Conservation (phyloP, 2,888 invertebrate species). For the Thereva unica region DNA sequence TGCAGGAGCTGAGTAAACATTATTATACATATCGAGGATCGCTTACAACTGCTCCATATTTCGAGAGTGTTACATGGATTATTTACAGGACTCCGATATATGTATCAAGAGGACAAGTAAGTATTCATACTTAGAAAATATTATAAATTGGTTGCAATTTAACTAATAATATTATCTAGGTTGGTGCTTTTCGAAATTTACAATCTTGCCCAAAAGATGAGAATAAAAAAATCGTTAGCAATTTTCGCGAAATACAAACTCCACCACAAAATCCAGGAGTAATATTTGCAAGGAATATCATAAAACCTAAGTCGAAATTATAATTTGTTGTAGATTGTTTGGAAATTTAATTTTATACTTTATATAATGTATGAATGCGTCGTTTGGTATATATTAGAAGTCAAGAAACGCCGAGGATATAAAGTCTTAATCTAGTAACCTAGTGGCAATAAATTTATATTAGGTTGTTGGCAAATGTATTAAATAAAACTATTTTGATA, state of each 20-base stretch:
- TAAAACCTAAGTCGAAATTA: conserved; percentile 57
- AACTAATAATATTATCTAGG: conserved; percentile 46
- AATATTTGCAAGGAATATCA: conserved; percentile 55
- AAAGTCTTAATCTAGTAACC: too few species aligned
- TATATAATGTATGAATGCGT: too few species aligned
- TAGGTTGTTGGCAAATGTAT: too few species aligned
- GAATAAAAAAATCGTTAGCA: conserved; percentile 57
- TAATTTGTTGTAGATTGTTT: conserved; percentile 43
- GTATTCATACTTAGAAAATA: conserved; percentile 27
- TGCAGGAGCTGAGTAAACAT: conserved; percentile 68
- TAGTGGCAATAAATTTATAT: too few species aligned
- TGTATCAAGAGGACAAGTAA: conserved; percentile 69
- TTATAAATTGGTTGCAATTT: conserved; percentile 21
- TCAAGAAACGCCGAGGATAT: too few species aligned
- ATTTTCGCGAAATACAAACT: conserved; percentile 57
- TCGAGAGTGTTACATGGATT: conserved; percentile 76
- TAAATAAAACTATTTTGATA: too few species aligned
- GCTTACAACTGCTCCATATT: conserved; percentile 72
- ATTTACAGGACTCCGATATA: conserved; percentile 71
- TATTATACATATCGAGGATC: conserved; percentile 76
- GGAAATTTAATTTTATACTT: neutral
- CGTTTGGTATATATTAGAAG: too few species aligned
- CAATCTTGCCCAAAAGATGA: conserved; percentile 57
- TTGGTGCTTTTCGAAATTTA: conserved; percentile 56
- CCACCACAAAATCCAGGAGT: conserved; percentile 57